Evolutionary conservation across 2,113 vertebrate genomes (phyloP).

Genomic region (Baryphthengus martii): DNA sequence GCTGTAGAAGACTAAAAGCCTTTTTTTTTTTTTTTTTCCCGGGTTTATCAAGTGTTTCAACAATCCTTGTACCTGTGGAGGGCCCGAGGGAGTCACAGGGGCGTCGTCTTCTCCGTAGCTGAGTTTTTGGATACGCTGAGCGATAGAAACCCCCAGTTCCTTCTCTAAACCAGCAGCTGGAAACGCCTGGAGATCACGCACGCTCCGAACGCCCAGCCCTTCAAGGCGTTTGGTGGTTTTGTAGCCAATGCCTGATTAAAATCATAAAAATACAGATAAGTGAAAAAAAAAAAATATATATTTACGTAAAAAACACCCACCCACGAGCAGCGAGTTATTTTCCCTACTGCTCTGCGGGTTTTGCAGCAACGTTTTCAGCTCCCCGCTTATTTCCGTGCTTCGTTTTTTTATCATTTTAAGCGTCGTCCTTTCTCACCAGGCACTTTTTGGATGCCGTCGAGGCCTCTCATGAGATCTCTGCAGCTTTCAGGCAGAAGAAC

Average conservation of each 20-base stretch:
- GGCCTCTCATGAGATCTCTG: slow-evolving; percentile 70
- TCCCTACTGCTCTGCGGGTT: too few species aligned
- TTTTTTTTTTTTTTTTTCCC: background rate
- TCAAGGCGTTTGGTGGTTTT: slow-evolving; percentile 81
- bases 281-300: too few species aligned
- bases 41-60: background rate
- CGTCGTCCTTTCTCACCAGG: slow-evolving; percentile 74
- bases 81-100: slow-evolving; percentile 79
- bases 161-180: slow-evolving; percentile 71
- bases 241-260: slow-evolving; percentile 81
- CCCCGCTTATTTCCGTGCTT: too few species aligned
- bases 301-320: background rate
- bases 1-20: background rate
- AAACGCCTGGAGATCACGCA: slow-evolving; percentile 78
- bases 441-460: slow-evolving; percentile 75
- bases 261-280: background rate
- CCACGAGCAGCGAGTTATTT: background rate
- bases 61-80: slow-evolving; percentile 80
- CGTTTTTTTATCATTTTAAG: too few species aligned
- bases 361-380: background rate
- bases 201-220: slow-evolving; percentile 72
- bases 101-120: slow-evolving; percentile 81
- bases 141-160: slow-evolving; percentile 77
- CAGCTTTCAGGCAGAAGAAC: slow-evolving; percentile 80
- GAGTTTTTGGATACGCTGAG: slow-evolving; percentile 81